Percentiles rank a stretch among this genome's conserved stretches.
phyloP scores from a whole-genome alignment of 2,888 invertebrate species.

The Omphaloscelis lunosa region DNA sequence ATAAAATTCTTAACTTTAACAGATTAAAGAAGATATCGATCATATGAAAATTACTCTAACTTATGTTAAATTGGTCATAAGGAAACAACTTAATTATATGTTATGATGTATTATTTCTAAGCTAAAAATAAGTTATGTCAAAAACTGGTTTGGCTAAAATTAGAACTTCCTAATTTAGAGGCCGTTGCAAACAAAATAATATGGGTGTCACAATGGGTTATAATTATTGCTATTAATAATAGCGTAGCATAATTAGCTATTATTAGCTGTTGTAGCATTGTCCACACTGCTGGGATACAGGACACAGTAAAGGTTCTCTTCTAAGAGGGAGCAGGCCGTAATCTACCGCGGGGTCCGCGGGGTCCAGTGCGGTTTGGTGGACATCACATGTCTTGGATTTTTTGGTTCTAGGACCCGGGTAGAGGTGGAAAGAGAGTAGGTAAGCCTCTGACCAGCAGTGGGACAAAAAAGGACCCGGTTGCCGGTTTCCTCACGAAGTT shows the following conservation, averaged over 20 bases:
- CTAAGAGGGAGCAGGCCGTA: neutral
- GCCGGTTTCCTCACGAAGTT: neutral
- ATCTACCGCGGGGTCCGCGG: too few relatives aligned
- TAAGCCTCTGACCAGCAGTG: too few relatives aligned
- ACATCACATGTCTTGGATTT: neutral
- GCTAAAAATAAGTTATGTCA: neutral
- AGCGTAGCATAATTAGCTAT: neutral
- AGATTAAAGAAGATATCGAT: neutral
- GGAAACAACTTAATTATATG: neutral
- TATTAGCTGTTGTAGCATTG: too few relatives aligned
- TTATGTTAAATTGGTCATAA: neutral
- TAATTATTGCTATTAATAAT: neutral
- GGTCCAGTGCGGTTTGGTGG: too few relatives aligned
- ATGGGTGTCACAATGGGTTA: neutral
- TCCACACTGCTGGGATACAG: neutral
- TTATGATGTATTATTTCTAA: neutral
- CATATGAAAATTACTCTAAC: neutral
- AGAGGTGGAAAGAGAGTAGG: too few relatives aligned
- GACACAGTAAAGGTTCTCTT: too few relatives aligned
- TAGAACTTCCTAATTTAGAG: neutral
- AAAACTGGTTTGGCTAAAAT: constrained; percentile 3
- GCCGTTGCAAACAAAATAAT: neutral
- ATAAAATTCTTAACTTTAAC: neutral
- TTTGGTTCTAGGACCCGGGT: neutral
- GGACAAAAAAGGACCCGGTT: too few relatives aligned